Base-by-base conservation (phyloP, 2,888 invertebrate species). In the Strigamia crassipes region DNA sequence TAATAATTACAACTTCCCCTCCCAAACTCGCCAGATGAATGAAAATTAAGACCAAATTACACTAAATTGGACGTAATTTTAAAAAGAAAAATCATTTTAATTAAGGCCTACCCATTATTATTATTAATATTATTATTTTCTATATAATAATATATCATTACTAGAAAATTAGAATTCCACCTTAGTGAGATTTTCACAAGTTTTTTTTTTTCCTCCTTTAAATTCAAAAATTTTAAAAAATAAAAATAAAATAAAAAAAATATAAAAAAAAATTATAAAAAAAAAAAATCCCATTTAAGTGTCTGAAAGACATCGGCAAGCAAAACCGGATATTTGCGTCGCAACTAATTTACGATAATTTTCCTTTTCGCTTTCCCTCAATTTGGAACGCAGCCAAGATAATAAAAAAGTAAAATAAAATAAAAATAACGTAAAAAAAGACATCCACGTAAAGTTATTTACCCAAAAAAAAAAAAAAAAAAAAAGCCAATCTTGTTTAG, bases 241-340 rank as follows among this genome's bases (percentile, higher is more conserved):
- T n/a, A n/a, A n/a, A n/a, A n/a, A n/a, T 23, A 1, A 21, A 61
- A 8, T 5, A 4, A 21, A 18, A 23, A 6, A 56, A 15, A 56
- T 5, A 18, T 10, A n/a, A 56, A n/a, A 61, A n/a, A 21, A 66
- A 21, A 2, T n/a, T n/a, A n/a, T n/a, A 66, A 66, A 66, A 66
- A 66, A 73, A 73, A 73, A 31, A 73, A 27, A 27, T 73, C 56
- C 73, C 73, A 73, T 31, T 73, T 73, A 73, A 73, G 56, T 73
- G 27, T 27, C 73, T 73, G 31, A 73, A 73, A 73, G 73, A 73
- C 73, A 73, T 73, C 73, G 73, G 73, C 73, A n/a, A 73, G 31
- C 73, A 73, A 73, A 73, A 73, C 73, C 73, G 73, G 73, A 73
- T 73, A 73, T 73, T 73, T 31, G 73, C 73, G 73, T 73, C 73